phyloP scores from a whole-genome alignment of 1,140 invertebrate species.

The Notospermus geniculatus region DNA sequence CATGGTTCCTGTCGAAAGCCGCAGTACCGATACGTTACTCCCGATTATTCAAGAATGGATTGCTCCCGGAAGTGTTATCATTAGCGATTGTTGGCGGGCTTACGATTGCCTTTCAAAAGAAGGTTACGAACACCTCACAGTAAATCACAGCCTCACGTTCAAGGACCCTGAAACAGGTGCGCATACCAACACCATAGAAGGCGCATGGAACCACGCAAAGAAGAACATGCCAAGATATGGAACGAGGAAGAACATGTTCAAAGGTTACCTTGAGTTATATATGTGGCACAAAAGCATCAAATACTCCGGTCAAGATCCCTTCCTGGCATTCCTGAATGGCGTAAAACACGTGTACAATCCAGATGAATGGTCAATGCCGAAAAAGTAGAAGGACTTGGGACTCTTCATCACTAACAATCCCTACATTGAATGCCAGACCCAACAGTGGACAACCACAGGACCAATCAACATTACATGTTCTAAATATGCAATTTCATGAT shows the following conservation, averaged over 20 bases:
- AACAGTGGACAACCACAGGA: too few species aligned
- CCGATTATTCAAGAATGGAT: constrained; percentile 13
- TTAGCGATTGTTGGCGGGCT: constrained; percentile 15
- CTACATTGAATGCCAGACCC: too few species aligned
- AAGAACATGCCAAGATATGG: constrained; percentile 11
- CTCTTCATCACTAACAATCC: too few species aligned
- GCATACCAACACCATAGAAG: constrained; percentile 19
- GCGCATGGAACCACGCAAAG: constrained; percentile 21
- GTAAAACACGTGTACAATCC: neutral
- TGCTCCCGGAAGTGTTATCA: constrained; percentile 6
- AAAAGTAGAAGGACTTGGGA: too few species aligned
- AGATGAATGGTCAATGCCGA: too few species aligned
- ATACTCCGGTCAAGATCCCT: neutral
- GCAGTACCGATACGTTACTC: constrained; percentile 4
- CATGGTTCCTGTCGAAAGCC: constrained; percentile 9
- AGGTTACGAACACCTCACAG: constrained; percentile 2
- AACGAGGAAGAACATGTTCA: neutral
- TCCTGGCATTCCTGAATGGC: neutral
- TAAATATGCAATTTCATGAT: too few species aligned
- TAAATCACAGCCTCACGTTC: constrained; percentile 17
- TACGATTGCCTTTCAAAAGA: neutral
- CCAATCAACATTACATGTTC: too few species aligned
- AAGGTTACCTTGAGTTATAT: neutral
- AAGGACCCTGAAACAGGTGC: constrained; percentile 13
- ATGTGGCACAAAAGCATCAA: neutral